These are phyloP conservation scores for Dicerorhinus sumatrensis DNA, from an alignment of 2,113 vertebrate genomes.

Conservation along the genomic window DNA sequence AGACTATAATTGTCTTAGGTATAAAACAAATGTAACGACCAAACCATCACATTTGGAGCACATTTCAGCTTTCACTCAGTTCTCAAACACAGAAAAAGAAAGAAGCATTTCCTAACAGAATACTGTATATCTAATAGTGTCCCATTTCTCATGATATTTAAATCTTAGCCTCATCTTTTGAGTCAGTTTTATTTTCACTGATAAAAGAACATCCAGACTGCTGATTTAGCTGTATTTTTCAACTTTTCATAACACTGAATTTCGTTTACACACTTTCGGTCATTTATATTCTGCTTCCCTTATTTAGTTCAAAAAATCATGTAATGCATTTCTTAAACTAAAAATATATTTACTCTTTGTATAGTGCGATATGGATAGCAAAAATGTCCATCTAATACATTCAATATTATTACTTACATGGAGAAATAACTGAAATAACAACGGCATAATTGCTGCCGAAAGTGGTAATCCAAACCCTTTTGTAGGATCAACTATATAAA, in stretches of 20 bases:
- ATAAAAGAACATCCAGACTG: not conserved
- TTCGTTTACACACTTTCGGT: not conserved
- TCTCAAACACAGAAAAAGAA: not conserved
- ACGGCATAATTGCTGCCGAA: fast-evolving
- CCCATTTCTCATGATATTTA: not conserved
- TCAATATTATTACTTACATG: not conserved
- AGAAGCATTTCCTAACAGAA: not conserved
- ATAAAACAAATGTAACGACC: not conserved
- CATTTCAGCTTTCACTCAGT: not conserved
- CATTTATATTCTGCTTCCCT: not conserved
- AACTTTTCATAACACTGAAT: not conserved
- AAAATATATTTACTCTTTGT: not conserved
- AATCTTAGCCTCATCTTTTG: not conserved
- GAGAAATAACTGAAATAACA: not conserved
- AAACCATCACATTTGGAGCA: not conserved
- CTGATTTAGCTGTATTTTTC: not conserved
- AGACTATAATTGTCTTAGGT: not conserved
- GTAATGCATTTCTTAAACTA: not conserved
- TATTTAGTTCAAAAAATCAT: not conserved
- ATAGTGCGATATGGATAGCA: not conserved
- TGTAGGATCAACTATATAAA: not conserved
- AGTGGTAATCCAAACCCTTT: not conserved
- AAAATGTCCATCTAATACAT: not conserved
- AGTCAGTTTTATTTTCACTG: not conserved
- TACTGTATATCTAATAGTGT: not conserved